phyloP scores from a whole-genome alignment of 2,888 invertebrate genomes.

The Andrena haemorrhoa region DNA sequence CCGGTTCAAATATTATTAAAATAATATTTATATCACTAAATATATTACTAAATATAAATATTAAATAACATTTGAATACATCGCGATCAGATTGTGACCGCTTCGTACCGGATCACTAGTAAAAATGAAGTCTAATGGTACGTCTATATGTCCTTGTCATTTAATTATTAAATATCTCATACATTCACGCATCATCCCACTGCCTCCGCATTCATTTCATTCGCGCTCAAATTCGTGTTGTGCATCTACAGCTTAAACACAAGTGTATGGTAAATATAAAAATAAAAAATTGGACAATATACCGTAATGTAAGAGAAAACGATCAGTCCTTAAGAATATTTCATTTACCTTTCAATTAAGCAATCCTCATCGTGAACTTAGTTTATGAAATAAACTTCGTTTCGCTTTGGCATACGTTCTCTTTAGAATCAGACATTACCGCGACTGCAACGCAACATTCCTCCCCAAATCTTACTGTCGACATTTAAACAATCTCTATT shows the following conservation, averaged over 20 bases:
- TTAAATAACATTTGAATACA: constrained; percentile 36
- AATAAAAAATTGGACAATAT: constrained; percentile 62
- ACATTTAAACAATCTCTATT: constrained; percentile 53
- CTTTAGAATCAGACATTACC: constrained; percentile 75
- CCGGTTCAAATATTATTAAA: constrained; percentile 37
- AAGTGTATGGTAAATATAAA: constrained; percentile 59
- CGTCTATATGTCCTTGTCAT: constrained; percentile 5
- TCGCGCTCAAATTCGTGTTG: constrained; percentile 44
- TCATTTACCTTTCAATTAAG: constrained; percentile 75
- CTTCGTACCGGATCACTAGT: constrained; percentile 6
- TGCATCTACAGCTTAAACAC: constrained; percentile 56
- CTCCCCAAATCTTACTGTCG: constrained; percentile 67
- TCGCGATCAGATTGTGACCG: not conserved
- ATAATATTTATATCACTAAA: too few relatives aligned
- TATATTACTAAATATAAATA: too few relatives aligned
- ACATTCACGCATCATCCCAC: constrained; percentile 43
- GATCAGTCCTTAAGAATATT: constrained; percentile 73
- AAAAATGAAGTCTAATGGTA: constrained; percentile 31
- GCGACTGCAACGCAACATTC: constrained; percentile 76
- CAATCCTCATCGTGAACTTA: constrained; percentile 75
- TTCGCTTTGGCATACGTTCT: constrained; percentile 74
- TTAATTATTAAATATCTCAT: constrained; percentile 17
- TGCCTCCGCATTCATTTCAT: constrained; percentile 43
- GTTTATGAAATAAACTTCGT: constrained; percentile 75
- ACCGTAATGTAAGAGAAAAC: constrained; percentile 67